Conservation (phyloP, 2,113 vertebrate species). For the Corapipo altera region DNA sequence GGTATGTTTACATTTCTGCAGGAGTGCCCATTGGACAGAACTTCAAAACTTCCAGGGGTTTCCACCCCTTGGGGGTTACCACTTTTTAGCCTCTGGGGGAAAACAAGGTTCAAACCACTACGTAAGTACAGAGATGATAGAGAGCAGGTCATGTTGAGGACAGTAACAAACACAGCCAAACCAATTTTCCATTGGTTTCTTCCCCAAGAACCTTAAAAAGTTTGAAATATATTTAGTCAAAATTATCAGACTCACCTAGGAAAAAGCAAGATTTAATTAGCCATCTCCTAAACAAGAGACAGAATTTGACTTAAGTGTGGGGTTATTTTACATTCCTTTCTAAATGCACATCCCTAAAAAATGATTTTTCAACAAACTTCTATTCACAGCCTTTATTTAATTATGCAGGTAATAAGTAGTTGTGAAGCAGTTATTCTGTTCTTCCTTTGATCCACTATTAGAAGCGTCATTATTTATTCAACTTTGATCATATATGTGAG, state of each 20-base stretch:
- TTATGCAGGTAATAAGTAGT: slow-evolving; percentile 22
- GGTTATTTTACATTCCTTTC: slow-evolving; percentile 32
- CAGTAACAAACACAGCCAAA: background rate
- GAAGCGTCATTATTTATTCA: slow-evolving; percentile 22
- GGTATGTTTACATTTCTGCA: no score
- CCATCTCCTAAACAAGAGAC: background rate
- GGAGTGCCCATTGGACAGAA: no score
- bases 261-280: slow-evolving; percentile 20
- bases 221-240: background rate
- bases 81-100: no score
- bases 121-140: background rate
- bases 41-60: no score
- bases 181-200: background rate
- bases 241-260: background rate
- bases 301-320: slow-evolving; percentile 1
- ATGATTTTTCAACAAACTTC: slow-evolving; percentile 1
- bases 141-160: background rate
- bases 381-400: slow-evolving; percentile 29
- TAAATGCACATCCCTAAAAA: slow-evolving; percentile 31
- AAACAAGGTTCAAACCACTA: no score
- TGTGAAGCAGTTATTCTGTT: slow-evolving; percentile 23
- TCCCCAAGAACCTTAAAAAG: background rate
- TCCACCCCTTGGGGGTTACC: no score
- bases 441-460: slow-evolving; percentile 23
- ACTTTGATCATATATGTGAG: background rate